These are phyloP conservation scores for Eristalis intricaria DNA, from an alignment of 2,888 invertebrate genomes.

Conservation along the genomic window DNA sequence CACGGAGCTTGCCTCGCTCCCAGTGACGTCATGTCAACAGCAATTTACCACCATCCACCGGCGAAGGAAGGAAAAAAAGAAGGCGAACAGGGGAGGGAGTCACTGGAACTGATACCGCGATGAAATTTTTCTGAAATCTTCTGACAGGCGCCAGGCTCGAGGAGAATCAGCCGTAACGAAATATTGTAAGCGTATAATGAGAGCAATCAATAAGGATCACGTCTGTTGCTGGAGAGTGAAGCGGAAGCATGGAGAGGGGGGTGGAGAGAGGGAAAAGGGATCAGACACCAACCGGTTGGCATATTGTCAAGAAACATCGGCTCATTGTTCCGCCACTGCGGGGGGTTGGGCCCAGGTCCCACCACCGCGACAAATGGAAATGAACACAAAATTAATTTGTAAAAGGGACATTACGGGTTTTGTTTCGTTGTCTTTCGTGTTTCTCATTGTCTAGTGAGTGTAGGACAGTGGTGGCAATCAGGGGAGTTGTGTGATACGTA, in stretches of 20 bases:
- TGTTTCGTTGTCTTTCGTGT: not conserved
- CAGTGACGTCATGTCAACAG: conserved; percentile 46
- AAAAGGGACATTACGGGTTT: conserved; percentile 30
- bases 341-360: not conserved
- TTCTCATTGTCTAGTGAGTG: not conserved
- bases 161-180: not conserved
- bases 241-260: not conserved
- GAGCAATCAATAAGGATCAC: conserved; percentile 26
- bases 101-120: no score
- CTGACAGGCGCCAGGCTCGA: not conserved
- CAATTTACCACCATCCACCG: conserved; percentile 31
- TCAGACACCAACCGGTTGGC: conserved; percentile 4
- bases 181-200: conserved; percentile 17
- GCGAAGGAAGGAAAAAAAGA: not conserved
- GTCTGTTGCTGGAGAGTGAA: not conserved
- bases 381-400: conserved; percentile 36
- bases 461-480: not conserved
- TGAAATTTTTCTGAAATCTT: not conserved
- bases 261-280: not conserved
- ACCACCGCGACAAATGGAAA: conserved; percentile 29
- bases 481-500: not conserved
- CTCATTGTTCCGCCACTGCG: conserved; percentile 17
- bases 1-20: not conserved
- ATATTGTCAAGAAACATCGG: conserved; percentile 18
- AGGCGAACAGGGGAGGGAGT: not conserved